These are phyloP conservation scores for Acanthiza pusilla DNA, from an alignment of 2,797 vertebrate genomes.

Conservation along the genomic window DNA sequence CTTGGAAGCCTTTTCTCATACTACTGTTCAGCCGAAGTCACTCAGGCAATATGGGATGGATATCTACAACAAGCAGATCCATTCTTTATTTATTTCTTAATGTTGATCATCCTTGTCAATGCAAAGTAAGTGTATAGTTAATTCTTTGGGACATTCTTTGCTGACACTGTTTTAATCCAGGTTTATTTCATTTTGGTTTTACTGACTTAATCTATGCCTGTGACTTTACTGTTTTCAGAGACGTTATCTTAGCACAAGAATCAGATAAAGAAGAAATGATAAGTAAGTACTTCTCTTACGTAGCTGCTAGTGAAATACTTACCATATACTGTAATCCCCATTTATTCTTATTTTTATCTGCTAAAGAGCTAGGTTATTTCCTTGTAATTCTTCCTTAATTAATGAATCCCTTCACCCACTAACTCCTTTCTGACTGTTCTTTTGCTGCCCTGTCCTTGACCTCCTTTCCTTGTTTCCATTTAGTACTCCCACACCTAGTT, in stretches of 20 bases:
- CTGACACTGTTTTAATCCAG: neutral
- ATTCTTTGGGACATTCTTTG: neutral
- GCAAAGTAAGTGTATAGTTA: slow-evolving; percentile 84
- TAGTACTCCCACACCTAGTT: neutral
- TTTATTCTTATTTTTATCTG: neutral
- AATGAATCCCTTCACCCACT: neutral
- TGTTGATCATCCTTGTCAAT: slow-evolving; percentile 98
- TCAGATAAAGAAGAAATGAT: slow-evolving; percentile 87
- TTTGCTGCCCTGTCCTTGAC: neutral
- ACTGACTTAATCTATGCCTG: slow-evolving; percentile 24
- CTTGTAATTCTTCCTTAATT: neutral
- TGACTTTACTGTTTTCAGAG: slow-evolving; percentile 78
- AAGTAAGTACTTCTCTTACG: slow-evolving; percentile 79
- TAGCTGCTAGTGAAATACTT: slow-evolving; percentile 27
- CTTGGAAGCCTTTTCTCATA: slow-evolving; percentile 93
- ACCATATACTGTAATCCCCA: neutral
- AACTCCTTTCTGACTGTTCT: neutral
- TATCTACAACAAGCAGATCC: slow-evolving; percentile 96
- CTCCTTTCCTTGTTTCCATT: neutral
- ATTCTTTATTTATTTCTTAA: slow-evolving; percentile 96
- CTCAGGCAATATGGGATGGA: slow-evolving; percentile 91
- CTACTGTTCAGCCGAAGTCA: slow-evolving; percentile 88
- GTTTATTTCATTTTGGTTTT: slow-evolving; percentile 17
- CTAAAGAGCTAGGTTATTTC: neutral
- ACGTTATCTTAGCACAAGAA: slow-evolving; percentile 85